Evolutionary conservation across 2,888 invertebrate genomes (phyloP).

Genomic region (Cosmopolites sordidus): DNA sequence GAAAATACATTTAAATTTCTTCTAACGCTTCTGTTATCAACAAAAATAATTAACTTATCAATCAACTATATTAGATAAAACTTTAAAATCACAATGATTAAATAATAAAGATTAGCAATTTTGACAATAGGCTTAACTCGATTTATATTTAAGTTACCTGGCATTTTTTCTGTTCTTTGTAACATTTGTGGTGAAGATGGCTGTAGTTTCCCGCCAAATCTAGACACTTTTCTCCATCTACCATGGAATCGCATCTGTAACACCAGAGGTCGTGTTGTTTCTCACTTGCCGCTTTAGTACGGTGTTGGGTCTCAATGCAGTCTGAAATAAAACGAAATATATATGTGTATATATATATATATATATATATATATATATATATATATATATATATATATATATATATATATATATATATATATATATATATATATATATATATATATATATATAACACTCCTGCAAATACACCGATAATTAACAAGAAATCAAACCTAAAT

Average conservation of each 20-base stretch:
- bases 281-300: constrained; percentile 74
- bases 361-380: too few species aligned
- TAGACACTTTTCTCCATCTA: constrained; percentile 67
- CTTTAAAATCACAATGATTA: not conserved
- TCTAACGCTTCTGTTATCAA: not conserved
- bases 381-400: too few species aligned
- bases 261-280: constrained; percentile 77
- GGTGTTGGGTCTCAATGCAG: constrained; percentile 51
- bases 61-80: too few species aligned
- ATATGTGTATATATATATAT: too few species aligned
- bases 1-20: constrained; percentile 14
- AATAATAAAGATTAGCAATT: not conserved
- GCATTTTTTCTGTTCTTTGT: constrained; percentile 70
- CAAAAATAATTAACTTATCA: too few species aligned
- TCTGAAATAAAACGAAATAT: constrained; percentile 13
- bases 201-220: constrained; percentile 60
- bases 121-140: not conserved
- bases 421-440: too few species aligned
- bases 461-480: too few species aligned
- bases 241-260: constrained; percentile 75
- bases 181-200: constrained; percentile 66
- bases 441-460: too few species aligned
- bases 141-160: constrained; percentile 63
- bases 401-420: too few species aligned
- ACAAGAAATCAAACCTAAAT: too few species aligned